These are phyloP conservation scores for Tragelaphus eurycerus DNA, from an alignment of 2,797 vertebrate species.

Conservation along the genomic window DNA sequence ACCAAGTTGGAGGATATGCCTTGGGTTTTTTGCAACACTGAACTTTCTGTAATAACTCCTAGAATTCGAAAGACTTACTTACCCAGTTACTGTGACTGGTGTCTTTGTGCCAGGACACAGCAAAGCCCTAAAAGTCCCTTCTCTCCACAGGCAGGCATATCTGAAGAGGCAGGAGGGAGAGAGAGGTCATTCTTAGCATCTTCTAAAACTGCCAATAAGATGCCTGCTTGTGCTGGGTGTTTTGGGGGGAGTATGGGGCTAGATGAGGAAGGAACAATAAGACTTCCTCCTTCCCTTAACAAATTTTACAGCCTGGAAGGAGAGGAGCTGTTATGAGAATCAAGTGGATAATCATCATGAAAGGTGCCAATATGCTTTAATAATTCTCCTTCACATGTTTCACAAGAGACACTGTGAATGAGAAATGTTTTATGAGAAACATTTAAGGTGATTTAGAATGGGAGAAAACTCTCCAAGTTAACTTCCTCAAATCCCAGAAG, in stretches of 20 bases:
- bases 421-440: background rate
- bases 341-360: background rate
- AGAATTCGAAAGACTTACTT: background rate
- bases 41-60: background rate
- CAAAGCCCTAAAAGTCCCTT: background rate
- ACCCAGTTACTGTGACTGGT: background rate
- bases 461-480: background rate
- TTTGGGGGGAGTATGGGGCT: accelerated
- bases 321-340: background rate
- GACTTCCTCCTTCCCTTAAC: background rate
- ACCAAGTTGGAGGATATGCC: background rate
- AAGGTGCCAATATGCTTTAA: background rate
- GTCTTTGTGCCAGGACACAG: background rate
- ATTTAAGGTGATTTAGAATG: background rate
- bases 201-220: background rate
- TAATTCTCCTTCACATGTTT: background rate
- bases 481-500: background rate
- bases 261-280: background rate
- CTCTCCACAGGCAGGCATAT: background rate
- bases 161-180: background rate
- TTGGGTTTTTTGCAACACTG: background rate
- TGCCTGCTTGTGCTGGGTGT: background rate
- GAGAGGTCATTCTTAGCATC: background rate
- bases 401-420: background rate
- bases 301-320: background rate